Evolutionary conservation across 2,888 invertebrate species (phyloP).

Genomic region (Deroplatys truncata): DNA sequence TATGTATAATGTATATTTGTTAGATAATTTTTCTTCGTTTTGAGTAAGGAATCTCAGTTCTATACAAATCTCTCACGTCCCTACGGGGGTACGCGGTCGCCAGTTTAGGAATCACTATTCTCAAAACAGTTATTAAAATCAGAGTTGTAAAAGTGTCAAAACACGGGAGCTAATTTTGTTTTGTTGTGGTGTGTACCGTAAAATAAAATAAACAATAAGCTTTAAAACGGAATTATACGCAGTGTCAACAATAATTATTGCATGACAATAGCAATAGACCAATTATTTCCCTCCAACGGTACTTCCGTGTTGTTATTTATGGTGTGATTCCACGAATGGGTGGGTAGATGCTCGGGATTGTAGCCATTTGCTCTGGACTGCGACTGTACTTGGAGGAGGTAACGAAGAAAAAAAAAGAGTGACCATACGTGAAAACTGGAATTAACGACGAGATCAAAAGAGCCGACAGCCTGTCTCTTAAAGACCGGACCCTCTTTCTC

Average conservation of each 20-base stretch:
- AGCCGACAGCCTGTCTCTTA: constrained; percentile 25
- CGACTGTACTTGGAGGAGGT: constrained; percentile 14
- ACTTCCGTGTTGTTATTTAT: neutral
- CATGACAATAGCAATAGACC: neutral
- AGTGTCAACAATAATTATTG: neutral
- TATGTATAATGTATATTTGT: no score
- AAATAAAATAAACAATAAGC: neutral
- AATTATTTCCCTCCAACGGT: neutral
- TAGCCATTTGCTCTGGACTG: neutral
- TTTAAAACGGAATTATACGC: neutral
- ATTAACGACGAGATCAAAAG: constrained; percentile 27
- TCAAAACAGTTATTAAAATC: no score
- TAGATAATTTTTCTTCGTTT: no score
- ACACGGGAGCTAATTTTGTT: neutral
- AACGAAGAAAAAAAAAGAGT: neutral
- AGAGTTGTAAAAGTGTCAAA: no score
- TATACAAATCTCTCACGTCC: no score
- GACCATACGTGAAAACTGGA: constrained; percentile 21
- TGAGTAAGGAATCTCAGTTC: no score
- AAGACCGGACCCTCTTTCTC: constrained; percentile 19
- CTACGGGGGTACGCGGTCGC: no score
- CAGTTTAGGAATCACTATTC: no score
- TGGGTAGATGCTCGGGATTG: neutral
- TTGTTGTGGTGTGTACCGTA: neutral
- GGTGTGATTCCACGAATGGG: neutral